Evolutionary conservation across 2,888 invertebrate genomes (phyloP), one percentile per base, ranked within the genome.

Genomic region (Megamerina dolium): DNA sequence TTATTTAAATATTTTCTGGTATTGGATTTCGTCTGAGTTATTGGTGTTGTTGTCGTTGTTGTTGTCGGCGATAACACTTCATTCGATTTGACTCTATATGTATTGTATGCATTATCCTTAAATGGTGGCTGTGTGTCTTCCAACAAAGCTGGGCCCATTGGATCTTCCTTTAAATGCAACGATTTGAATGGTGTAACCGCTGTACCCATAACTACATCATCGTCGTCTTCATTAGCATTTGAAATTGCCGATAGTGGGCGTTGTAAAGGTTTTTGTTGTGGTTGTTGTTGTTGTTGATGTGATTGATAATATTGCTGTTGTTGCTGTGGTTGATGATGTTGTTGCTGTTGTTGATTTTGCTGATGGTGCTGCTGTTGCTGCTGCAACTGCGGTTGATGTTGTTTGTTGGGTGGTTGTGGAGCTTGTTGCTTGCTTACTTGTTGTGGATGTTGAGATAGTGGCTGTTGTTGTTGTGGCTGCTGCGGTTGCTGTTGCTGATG

Each of bases 121-220:
- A 41, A 52, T 5, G 59, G 55, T 26, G 61, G 58, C 49, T 64
- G 58, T 6, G 50, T 52, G 20, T 61, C 66, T 51, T 59, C 63
- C 21, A 56, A 48, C 36, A 66, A 35, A 4, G 63, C 52, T 9
- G 58, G 59, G 3, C 63, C 63, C 58, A 65, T 57, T n/a, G 63
- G 63, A 52, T 65, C 67, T 16, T 50, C 50, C 39, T 45, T 54
- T 29, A 50, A 36, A 44, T 54, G 53, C 31, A 50, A 52, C 4
- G 58, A 54, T 51, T 66, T 68, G 6, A 61, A 47, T 14, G 72
- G 70, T 4, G 70, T 70, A 12, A 64, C 57, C 4, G 70, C 67
- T 45, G 63, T 66, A 10, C 70, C 72, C 57, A 71, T 65, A 41
- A 71, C 54, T 20, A 70, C 70, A 50, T 72, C 72, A 53, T 70